These are phyloP conservation scores for Pollicipes pollicipes DNA, from an alignment of 1,140 invertebrate species.

Conservation along the genomic window DNA sequence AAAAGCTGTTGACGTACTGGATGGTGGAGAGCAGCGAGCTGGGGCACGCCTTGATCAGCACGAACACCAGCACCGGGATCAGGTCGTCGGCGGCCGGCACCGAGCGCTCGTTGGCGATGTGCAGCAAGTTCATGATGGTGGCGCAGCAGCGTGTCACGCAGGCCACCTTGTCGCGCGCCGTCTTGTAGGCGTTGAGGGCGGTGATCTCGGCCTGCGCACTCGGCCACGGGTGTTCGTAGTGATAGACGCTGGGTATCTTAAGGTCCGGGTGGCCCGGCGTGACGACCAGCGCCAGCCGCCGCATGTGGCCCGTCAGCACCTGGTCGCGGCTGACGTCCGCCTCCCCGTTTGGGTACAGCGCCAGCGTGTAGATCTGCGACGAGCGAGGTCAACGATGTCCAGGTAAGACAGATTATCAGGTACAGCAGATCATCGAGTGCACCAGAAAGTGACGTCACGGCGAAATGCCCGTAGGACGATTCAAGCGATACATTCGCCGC, in stretches of 20 bases:
- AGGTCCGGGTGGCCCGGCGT: conserved; percentile 65
- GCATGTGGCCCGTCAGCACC: conserved; percentile 74
- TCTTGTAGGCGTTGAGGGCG: conserved; percentile 82
- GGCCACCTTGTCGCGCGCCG: conserved; percentile 81
- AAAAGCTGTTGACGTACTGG: conserved; percentile 89
- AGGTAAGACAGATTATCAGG: too few relatives aligned
- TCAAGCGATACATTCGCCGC: too few relatives aligned
- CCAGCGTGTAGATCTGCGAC: conserved; percentile 54
- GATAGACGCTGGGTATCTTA: conserved; percentile 56
- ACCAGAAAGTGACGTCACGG: too few relatives aligned
- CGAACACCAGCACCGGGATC: conserved; percentile 87
- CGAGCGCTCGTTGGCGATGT: conserved; percentile 52
- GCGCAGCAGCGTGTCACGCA: conserved; percentile 70
- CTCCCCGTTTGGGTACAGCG: conserved; percentile 92
- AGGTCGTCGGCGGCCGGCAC: conserved; percentile 93
- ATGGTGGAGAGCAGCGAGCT: conserved; percentile 68
- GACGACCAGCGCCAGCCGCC: conserved; percentile 58
- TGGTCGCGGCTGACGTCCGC: conserved; percentile 81
- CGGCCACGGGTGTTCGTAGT: conserved; percentile 90
- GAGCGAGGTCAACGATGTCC: too few relatives aligned
- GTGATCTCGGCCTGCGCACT: conserved; percentile 85
- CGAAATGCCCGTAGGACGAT: too few relatives aligned
- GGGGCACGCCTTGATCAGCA: conserved; percentile 70
- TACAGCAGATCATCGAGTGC: too few relatives aligned
- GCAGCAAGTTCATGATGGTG: conserved; percentile 74